Percentiles rank a stretch among this genome's conserved stretches.
Conservation (phyloP, 2,797 vertebrate species). For the Threskiornis aethiopicus region DNA sequence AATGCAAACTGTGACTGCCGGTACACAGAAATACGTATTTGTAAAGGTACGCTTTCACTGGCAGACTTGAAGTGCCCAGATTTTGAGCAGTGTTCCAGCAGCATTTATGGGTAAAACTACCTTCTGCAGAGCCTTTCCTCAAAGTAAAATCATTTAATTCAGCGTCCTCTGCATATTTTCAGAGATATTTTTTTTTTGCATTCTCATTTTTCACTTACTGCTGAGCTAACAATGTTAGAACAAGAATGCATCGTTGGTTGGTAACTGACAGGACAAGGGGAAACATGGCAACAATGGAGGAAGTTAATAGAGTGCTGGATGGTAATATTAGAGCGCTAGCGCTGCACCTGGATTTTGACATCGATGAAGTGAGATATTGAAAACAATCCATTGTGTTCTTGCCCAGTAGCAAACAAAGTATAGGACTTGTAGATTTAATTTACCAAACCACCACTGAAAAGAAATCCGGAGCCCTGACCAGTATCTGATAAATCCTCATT, state of each 20-base stretch:
- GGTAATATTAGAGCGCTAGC: background rate
- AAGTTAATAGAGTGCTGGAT: background rate
- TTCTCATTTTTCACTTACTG: background rate
- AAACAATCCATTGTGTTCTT: background rate
- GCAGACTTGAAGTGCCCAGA: background rate
- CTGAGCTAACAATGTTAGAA: background rate
- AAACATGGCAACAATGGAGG: background rate
- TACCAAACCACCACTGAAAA: background rate
- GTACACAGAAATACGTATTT: background rate
- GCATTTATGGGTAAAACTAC: background rate
- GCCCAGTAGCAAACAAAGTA: background rate
- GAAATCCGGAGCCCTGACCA: background rate
- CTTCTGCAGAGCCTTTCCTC: background rate
- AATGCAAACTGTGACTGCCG: background rate
- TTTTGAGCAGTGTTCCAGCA: background rate
- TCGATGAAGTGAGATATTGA: background rate
- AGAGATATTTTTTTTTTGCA: background rate
- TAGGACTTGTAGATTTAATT: slow-evolving; percentile 10
- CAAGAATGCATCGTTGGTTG: background rate
- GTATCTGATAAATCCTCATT: slow-evolving; percentile 11
- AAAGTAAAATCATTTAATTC: background rate
- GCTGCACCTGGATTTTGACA: background rate
- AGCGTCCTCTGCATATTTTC: background rate
- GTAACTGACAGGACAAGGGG: background rate
- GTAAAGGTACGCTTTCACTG: background rate